Conservation (phyloP, 1,140 invertebrate genomes). For the Acyrthosiphon pisum region DNA sequence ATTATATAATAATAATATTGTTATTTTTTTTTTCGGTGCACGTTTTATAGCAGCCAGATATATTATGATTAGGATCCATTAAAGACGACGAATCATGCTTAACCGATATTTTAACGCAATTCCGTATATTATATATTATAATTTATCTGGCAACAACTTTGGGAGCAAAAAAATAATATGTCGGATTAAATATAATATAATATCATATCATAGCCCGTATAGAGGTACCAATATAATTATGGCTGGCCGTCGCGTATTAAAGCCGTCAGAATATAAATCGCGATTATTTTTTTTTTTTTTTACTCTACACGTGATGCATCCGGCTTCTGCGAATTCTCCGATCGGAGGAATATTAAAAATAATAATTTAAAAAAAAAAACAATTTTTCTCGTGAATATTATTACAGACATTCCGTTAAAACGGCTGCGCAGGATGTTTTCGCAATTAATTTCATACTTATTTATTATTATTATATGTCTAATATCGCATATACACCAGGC, state of each 20-base stretch:
- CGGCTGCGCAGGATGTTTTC: not conserved
- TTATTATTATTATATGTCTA: not conserved
- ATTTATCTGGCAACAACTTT: not conserved
- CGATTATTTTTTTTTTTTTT: not conserved
- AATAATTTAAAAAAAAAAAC: not conserved
- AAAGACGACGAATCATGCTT: not conserved
- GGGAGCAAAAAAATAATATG: not conserved
- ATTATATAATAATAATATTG: not conserved
- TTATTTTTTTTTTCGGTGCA: not conserved
- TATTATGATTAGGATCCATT: not conserved
- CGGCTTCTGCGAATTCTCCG: not conserved
- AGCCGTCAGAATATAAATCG: conserved; percentile 15
- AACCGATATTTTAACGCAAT: not conserved
- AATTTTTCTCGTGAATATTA: not conserved
- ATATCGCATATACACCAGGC: not conserved
- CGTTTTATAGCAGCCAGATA: not conserved
- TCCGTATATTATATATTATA: not conserved
- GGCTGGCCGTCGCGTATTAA: not conserved
- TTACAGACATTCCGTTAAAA: not conserved
- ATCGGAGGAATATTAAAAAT: not conserved
- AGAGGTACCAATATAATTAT: not conserved
- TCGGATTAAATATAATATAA: conserved; percentile 22
- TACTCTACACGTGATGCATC: not conserved
- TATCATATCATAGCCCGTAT: not conserved
- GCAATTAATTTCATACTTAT: not conserved